These are phyloP conservation scores for Pharmacophagus antenor DNA, from an alignment of 2,888 invertebrate genomes.

Conservation along the genomic window DNA sequence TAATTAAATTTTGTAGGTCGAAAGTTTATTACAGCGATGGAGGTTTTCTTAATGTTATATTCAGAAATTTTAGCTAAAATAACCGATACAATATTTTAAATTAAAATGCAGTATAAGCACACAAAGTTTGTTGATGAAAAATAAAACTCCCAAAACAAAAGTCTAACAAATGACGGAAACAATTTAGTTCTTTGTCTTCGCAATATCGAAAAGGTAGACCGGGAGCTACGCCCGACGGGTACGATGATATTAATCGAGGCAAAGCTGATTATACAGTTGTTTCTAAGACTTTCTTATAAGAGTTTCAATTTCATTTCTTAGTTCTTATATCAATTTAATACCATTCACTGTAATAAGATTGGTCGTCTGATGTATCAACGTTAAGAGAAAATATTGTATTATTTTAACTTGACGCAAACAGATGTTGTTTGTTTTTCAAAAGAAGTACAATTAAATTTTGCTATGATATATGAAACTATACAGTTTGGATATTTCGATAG, in stretches of 20 bases:
- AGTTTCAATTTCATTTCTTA: constrained; percentile 51
- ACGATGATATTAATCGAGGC: constrained; percentile 73
- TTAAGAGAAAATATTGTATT: constrained; percentile 19
- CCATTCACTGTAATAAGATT: constrained; percentile 31
- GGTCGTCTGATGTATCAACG: constrained; percentile 18
- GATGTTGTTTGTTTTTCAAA: constrained; percentile 10
- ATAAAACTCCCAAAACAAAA: constrained; percentile 60
- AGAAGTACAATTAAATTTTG: not conserved
- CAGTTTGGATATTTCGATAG: no score
- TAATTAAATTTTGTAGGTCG: constrained; percentile 19
- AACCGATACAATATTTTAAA: no score
- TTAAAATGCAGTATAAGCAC: not conserved
- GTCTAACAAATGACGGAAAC: constrained; percentile 69
- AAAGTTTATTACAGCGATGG: not conserved
- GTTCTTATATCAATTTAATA: constrained; percentile 40
- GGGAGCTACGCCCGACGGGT: constrained; percentile 53
- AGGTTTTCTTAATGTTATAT: not conserved
- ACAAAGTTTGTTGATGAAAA: not conserved
- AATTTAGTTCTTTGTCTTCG: constrained; percentile 75
- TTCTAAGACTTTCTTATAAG: constrained; percentile 56
- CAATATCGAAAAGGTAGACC: constrained; percentile 60
- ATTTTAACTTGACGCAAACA: constrained; percentile 8
- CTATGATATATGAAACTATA: no score
- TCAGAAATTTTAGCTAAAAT: no score
- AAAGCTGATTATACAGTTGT: constrained; percentile 75